Evolutionary conservation across 1,140 invertebrate genomes (phyloP).

Genomic region (Hirudo medicinalis): DNA sequence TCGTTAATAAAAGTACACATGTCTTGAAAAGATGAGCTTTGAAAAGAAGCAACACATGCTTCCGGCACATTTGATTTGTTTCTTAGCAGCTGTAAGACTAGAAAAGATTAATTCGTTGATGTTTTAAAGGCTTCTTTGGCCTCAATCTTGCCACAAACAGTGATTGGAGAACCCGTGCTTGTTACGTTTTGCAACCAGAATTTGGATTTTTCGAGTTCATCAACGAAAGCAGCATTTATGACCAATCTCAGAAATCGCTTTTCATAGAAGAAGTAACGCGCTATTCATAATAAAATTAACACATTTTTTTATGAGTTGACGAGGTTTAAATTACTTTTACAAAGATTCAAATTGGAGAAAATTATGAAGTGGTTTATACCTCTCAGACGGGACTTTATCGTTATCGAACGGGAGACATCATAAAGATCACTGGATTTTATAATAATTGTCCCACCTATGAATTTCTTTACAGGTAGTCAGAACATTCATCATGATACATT

Average conservation of each 20-base stretch:
- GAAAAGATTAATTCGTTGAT: neutral
- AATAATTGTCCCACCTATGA: constrained; percentile 28
- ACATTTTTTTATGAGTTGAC: neutral
- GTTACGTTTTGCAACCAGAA: constrained; percentile 13
- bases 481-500: neutral
- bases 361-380: constrained; percentile 31
- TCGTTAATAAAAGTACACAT: no score
- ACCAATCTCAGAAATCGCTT: constrained; percentile 8
- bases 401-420: constrained; percentile 30
- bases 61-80: no score
- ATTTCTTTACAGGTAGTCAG: constrained; percentile 27
- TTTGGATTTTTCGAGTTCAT: constrained; percentile 23
- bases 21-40: no score
- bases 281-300: neutral
- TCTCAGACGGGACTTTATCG: constrained; percentile 28
- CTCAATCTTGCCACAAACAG: constrained; percentile 11
- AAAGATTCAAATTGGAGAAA: constrained; percentile 23
- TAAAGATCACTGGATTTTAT: constrained; percentile 26
- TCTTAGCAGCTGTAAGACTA: no score
- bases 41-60: no score
- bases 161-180: constrained; percentile 5
- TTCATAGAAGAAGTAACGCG: constrained; percentile 18
- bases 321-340: neutral
- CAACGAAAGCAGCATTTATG: neutral
- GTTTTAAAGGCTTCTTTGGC: constrained; percentile 19